Evolutionary conservation across 2,888 invertebrate genomes (phyloP), one percentile per base, ranked within the genome.

Genomic region (Flexamia atlantica): DNA sequence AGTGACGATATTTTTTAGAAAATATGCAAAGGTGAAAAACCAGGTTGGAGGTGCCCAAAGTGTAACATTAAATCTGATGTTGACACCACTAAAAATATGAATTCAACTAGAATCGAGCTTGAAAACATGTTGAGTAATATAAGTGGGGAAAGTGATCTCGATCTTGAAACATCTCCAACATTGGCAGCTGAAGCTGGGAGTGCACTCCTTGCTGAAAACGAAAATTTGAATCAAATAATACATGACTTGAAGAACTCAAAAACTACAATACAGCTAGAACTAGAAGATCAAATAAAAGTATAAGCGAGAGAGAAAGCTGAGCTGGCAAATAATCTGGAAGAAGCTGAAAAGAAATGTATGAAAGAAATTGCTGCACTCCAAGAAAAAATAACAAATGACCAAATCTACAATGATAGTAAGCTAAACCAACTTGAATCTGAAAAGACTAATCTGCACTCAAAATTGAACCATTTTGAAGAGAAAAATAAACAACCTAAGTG

Each of bases 221-320:
- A 60, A 23, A 60, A 3, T 23, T 60, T 60, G 28, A 60, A 60
- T 23, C 60, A 60, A 60, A 60, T 23, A 60, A 60, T 60, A 60
- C 60, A 60, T 60, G 60, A 60, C 10, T 23, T 60, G 14, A 28
- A 60, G 25, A n/a, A 28, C 28, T 60, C 28, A 28, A 60, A 60
- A 60, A 14, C 60, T 12, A 23, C 2, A 23, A 60, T 60, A 23
- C 60, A 60, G 9, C 28, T 60, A 28, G 28, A 60, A 23, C 14
- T 60, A 23, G 60, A 60, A 60, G 60, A 60, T 14, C 9, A n/a
- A 60, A n/a, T 60, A 10, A 60, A 60, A 23, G 60, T 23, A 60
- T 17, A 23, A 12, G 23, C 9, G 23, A 14, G 12, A 10, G 60
- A 23, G 4, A 60, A 60, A 60, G 14, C 10, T 23, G 23, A 60